phyloP scores from a whole-genome alignment of 2,888 invertebrate genomes.

The Rhimphoctona megacephalus region DNA sequence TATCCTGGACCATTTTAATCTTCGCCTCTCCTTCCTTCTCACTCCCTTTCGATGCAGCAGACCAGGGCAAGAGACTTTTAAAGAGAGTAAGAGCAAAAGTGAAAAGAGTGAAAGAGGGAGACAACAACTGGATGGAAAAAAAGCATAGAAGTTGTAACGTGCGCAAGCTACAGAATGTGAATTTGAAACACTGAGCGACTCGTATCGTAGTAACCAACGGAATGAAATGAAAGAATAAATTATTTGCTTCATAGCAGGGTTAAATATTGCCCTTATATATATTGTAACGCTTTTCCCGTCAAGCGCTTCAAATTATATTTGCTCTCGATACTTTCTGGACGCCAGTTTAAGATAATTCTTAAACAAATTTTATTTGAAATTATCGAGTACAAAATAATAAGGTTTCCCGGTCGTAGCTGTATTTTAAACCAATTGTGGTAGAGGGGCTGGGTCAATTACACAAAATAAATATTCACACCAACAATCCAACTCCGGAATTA shows the following conservation, averaged over 20 bases:
- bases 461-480: too few relatives aligned
- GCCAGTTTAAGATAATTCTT: too few relatives aligned
- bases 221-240: slow-evolving; percentile 80
- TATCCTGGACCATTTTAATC: slow-evolving; percentile 80
- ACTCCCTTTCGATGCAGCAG: slow-evolving; percentile 62
- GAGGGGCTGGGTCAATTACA: too few relatives aligned
- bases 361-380: too few relatives aligned
- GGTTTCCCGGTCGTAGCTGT: too few relatives aligned
- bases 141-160: slow-evolving; percentile 13
- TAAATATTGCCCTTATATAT: slow-evolving; percentile 1
- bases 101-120: slow-evolving; percentile 33
- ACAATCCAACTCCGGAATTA: too few relatives aligned
- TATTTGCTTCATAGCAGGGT: slow-evolving; percentile 70
- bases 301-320: too few relatives aligned
- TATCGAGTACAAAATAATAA: too few relatives aligned
- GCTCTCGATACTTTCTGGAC: too few relatives aligned
- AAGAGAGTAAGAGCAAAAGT: slow-evolving; percentile 69
- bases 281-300: too few relatives aligned
- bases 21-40: slow-evolving; percentile 73
- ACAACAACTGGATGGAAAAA: slow-evolving; percentile 40
- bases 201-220: slow-evolving; percentile 66
- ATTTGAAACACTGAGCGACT: slow-evolving; percentile 35
- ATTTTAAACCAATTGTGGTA: too few relatives aligned
- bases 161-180: slow-evolving; percentile 57
- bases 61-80: slow-evolving; percentile 63